These are phyloP conservation scores for Gadopsis marmoratus DNA, from an alignment of 2,797 vertebrate species.

Conservation along the genomic window DNA sequence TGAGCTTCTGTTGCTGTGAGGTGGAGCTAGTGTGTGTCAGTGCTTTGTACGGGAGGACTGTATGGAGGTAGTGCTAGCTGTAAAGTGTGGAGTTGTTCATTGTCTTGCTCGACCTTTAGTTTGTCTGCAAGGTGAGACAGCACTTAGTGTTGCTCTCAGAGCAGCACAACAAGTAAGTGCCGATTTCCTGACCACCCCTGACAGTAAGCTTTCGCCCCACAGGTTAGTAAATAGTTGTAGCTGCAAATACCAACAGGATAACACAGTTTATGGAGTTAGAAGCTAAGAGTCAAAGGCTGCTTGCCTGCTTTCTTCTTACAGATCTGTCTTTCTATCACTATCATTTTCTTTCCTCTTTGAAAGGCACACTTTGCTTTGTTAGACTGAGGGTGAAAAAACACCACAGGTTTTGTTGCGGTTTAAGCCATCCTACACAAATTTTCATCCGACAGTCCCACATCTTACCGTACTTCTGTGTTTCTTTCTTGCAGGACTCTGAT, in stretches of 20 bases:
- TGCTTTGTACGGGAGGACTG: not conserved
- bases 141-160: constrained; percentile 71
- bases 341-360: constrained; percentile 88
- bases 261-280: constrained; percentile 60
- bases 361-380: constrained; percentile 88
- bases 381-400: constrained; percentile 81
- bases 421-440: constrained; percentile 65
- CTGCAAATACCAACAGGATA: constrained; percentile 63
- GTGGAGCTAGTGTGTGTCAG: constrained; percentile 12
- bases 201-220: constrained; percentile 56
- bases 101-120: constrained; percentile 72
- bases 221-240: constrained; percentile 67
- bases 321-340: constrained; percentile 79
- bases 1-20: constrained; percentile 36
- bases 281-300: constrained; percentile 68
- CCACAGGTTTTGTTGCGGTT: constrained; percentile 70
- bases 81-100: constrained; percentile 39
- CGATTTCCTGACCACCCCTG: constrained; percentile 70
- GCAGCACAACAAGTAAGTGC: constrained; percentile 79
- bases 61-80: constrained; percentile 11
- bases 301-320: constrained; percentile 71
- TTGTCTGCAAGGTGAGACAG: constrained; percentile 71
- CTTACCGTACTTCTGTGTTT: constrained; percentile 19
- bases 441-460: constrained; percentile 39
- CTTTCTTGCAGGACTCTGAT: constrained; percentile 43